Conservation (phyloP, 2,888 invertebrate species). For the Drosophila limbata region DNA sequence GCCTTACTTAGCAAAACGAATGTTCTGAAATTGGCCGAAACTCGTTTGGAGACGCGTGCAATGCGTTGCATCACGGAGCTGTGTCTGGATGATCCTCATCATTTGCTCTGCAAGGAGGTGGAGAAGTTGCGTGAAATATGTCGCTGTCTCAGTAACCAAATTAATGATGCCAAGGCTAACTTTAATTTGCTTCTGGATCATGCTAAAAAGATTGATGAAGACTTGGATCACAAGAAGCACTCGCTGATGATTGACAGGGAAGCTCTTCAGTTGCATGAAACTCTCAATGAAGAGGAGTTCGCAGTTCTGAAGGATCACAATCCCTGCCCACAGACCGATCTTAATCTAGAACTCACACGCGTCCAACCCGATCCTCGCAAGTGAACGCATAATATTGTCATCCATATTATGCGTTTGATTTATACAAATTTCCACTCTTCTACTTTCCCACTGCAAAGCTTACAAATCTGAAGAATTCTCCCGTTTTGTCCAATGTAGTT, state of each 20-base stretch:
- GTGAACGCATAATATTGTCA: not conserved
- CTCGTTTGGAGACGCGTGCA: conserved; percentile 17
- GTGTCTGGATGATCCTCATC: conserved; percentile 17
- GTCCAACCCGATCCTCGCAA: conserved; percentile 1
- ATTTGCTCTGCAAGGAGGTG: conserved; percentile 15
- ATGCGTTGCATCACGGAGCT: conserved; percentile 21
- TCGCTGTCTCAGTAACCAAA: conserved; percentile 4
- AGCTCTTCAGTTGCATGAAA: conserved; percentile 14
- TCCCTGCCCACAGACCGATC: conserved; percentile 19
- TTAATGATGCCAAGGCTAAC: conserved; percentile 16
- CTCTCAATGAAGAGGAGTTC: not conserved
- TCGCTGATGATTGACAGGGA: conserved; percentile 14
- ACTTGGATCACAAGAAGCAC: conserved; percentile 13
- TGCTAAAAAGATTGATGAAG: conserved; percentile 9
- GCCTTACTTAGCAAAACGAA: not conserved
- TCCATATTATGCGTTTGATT: not conserved
- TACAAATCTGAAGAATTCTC: not conserved
- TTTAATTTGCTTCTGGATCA: conserved; percentile 16
- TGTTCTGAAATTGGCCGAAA: conserved; percentile 17
- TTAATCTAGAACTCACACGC: conserved; percentile 2
- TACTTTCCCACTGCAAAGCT: not conserved
- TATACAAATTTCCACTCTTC: not conserved
- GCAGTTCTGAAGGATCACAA: conserved; percentile 9
- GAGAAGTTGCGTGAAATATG: conserved; percentile 17
- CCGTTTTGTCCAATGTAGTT: not conserved